Evolutionary conservation across 2,113 vertebrate genomes (phyloP), one percentile per base, ranked within the genome.

Genomic region (Microcebus jonahi): DNA sequence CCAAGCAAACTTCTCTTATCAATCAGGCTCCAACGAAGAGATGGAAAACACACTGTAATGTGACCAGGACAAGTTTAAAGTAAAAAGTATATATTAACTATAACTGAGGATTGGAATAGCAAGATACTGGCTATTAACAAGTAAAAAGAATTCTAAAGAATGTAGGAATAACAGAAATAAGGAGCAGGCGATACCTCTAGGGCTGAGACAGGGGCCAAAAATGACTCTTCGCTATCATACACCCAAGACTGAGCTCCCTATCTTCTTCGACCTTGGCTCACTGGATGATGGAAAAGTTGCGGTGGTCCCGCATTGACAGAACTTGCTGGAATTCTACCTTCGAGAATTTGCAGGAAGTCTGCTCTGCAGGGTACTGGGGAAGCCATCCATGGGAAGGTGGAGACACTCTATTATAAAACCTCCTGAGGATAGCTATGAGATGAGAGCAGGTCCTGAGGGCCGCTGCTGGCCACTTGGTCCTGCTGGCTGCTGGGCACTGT

Each of bases 191-290:
- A 18, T 14, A 39, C 2, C 5, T 48, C 15, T n/a, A 45, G 39
- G 1, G 2, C 3, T 92, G 42, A 76, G 10, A 77, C 20, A 17
- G 36, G 29, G 11, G 0, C 8, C 34, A 27, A 29, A 31, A 8
- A 31, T 17, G 8, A 65, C 14, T 59, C 36, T 36, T 1, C 5
- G 3, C 13, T 0, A 31, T 17, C 3, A 2, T 2, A 20, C 1
- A 0, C 6, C 20, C 4, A 3, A n/a, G 14, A 34, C 29, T 48
- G 23, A 79, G 10, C 34, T 15, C 18, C 1, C 23, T 53, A 14
- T 31, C 45, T 57, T 73, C 7, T 12, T 71, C 23, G 34, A 53
- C 18, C 12, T 31, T 29, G 2, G 42, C 8, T 75, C 48, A 15
- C 0, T 67, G 27, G 13, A n/a, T 29, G 57, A 3, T 55, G 81